These are phyloP conservation scores for Periphyllus acericola DNA, from an alignment of 2,888 invertebrate species.

Conservation along the genomic window DNA sequence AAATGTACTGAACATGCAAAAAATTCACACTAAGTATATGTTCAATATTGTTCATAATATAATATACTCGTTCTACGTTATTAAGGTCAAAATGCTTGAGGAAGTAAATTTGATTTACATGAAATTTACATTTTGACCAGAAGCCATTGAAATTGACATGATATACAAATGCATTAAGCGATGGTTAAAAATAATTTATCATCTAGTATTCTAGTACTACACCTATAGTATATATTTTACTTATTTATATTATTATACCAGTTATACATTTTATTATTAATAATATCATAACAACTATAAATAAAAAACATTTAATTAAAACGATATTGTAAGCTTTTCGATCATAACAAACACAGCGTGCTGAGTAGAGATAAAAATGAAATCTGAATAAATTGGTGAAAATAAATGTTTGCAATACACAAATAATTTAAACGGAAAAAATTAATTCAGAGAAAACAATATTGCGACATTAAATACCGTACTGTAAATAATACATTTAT, in stretches of 20 bases:
- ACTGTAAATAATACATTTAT: neutral
- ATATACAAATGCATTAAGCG: neutral
- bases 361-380: neutral
- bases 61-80: no score
- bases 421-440: neutral
- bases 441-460: neutral
- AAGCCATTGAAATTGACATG: slow-evolving; percentile 17
- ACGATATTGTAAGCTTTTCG: neutral
- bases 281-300: neutral
- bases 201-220: neutral
- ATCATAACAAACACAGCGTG: neutral
- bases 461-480: neutral
- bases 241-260: neutral
- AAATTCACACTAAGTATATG: neutral
- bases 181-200: neutral
- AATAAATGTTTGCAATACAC: neutral
- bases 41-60: neutral
- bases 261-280: neutral
- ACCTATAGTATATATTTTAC: neutral
- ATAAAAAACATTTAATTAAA: neutral
- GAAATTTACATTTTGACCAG: slow-evolving; percentile 4
- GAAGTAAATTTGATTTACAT: slow-evolving; percentile 38
- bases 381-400: neutral
- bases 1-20: slow-evolving; percentile 41
- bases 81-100: slow-evolving; percentile 50